These are phyloP conservation scores for Flexamia atlantica DNA, from an alignment of 2,888 invertebrate species.

Conservation along the genomic window DNA sequence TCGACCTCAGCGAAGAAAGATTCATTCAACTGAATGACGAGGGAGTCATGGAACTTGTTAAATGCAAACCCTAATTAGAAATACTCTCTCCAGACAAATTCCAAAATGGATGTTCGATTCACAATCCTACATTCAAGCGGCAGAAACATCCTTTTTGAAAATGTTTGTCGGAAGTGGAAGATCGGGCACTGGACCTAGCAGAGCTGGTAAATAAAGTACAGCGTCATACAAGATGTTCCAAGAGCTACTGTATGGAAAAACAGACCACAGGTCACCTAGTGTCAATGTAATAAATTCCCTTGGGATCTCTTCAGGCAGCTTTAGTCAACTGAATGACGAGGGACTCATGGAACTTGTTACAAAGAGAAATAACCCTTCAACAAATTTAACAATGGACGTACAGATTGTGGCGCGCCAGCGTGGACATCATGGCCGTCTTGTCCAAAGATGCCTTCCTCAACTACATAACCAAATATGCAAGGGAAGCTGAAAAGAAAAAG, in stretches of 20 bases:
- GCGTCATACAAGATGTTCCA: not conserved
- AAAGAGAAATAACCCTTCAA: slow-evolving; percentile 61
- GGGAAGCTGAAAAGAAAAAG: slow-evolving; percentile 59
- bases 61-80: too few relatives aligned
- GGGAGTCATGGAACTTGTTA: too few relatives aligned
- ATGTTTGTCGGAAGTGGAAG: not conserved
- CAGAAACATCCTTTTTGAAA: slow-evolving; percentile 3
- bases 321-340: not conserved
- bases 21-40: too few relatives aligned
- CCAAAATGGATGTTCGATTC: too few relatives aligned
- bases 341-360: not conserved
- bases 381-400: slow-evolving; percentile 55
- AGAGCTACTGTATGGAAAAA: not conserved
- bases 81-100: too few relatives aligned
- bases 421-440: slow-evolving; percentile 50
- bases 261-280: slow-evolving; percentile 9
- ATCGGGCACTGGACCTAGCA: slow-evolving; percentile 6
- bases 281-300: slow-evolving; percentile 36
- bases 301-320: not conserved
- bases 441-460: slow-evolving; percentile 58
- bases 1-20: too few relatives aligned
- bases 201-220: slow-evolving; percentile 43
- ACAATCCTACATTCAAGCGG: not conserved
- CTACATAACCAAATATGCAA: slow-evolving; percentile 64
- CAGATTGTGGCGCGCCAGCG: slow-evolving; percentile 64